Evolutionary conservation across 2,888 invertebrate species (phyloP), one percentile per base, ranked within the genome.

Genomic region (Cinara cedri): DNA sequence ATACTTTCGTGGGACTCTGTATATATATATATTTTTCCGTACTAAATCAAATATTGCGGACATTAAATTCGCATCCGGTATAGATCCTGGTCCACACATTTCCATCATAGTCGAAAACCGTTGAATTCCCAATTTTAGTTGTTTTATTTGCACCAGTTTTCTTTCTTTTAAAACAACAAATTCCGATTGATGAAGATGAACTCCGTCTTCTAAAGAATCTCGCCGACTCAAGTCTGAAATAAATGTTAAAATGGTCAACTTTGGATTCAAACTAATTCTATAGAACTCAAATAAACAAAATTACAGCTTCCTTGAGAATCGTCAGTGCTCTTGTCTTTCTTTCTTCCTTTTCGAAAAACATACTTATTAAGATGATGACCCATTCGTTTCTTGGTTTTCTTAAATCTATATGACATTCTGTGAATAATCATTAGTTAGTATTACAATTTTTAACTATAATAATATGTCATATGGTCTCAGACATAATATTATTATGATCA

Each of bases 41-140:
- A 97, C 98, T 89, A 99, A 88, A 86, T 98, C 98, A 70, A 99
- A 87, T 72, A 97, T 88, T 4, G 98, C 97, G 0, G 96, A 97
- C 85, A 99, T 91, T 49, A 99, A 89, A 83, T 97, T 95, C 2
- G 98, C 93, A 87, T 99, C 99, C 0, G 99, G 99, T 76, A 98
- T 92, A 0, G 94, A 91, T 0, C 99, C 99, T 0, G 99, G 99
- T 81, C 95, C 93, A 83, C 97, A 97, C 13, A 96, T 96, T 86
- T 99, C 98, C 82, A 99, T 86, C 49, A 99, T 87, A 86, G 99
- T 97, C 63, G 93, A 92, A 85, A 99, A 93, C 62, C 98, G 88
- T 54, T 93, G 88, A 88, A 97, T 93, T 11, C 98, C 98, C n/a
- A 93, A 91, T 84, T 91, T 92, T 19, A 98, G 89, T 0, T 92